phyloP scores from a whole-genome alignment of 2,113 vertebrate species.

The Syngnathus typhle region DNA sequence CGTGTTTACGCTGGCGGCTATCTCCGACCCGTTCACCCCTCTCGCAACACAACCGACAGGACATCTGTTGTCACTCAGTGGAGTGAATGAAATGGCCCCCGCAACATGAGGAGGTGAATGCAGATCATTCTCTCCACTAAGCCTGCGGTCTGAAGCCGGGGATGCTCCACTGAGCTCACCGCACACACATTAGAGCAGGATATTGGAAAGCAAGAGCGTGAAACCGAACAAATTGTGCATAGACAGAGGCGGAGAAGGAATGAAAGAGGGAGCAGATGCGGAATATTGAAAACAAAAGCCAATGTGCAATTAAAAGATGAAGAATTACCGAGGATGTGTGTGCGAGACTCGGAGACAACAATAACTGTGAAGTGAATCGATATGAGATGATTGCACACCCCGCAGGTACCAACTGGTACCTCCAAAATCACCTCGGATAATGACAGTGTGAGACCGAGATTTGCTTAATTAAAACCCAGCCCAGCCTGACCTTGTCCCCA shows the following conservation, averaged over 20 bases:
- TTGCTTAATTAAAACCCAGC: constrained; percentile 45
- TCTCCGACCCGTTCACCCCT: neutral
- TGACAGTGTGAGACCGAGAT: constrained; percentile 23
- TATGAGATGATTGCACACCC: constrained; percentile 21
- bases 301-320: constrained; percentile 23
- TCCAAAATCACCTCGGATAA: constrained; percentile 15
- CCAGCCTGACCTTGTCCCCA: constrained; percentile 31
- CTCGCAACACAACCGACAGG: constrained; percentile 6
- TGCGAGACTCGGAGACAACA: constrained; percentile 3
- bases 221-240: constrained; percentile 4
- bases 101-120: constrained; percentile 35
- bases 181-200: constrained; percentile 27
- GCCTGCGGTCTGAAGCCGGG: constrained; percentile 11
- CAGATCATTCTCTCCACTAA: constrained; percentile 14
- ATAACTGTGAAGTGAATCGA: constrained; percentile 33
- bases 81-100: constrained; percentile 39
- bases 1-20: constrained; percentile 3
- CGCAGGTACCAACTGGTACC: constrained; percentile 18
- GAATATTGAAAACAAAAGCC: constrained; percentile 22
- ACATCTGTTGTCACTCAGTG: constrained; percentile 17
- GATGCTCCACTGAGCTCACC: constrained; percentile 27
- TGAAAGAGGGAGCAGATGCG: constrained; percentile 6
- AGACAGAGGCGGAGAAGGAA: neutral
- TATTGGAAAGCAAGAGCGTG: constrained; percentile 30
- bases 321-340: neutral